phyloP scores from a whole-genome alignment of 2,888 invertebrate species.

The Hyles lineata region DNA sequence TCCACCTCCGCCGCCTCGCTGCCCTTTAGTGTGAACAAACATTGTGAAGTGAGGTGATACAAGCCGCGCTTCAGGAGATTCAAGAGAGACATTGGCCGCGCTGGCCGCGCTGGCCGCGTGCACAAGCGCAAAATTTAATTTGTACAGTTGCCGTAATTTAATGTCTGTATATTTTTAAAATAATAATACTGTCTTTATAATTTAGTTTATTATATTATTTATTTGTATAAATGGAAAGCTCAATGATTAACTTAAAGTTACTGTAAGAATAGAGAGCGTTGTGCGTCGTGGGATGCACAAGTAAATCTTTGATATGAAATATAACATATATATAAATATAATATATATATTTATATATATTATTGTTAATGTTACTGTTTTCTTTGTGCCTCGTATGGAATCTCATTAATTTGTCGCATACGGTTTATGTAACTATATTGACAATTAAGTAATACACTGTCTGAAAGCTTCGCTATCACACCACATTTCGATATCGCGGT shows the following conservation, averaged over 20 bases:
- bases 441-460: conserved; percentile 43
- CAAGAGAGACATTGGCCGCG: conserved; percentile 30
- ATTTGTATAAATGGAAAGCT: conserved; percentile 84
- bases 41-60: conserved; percentile 96
- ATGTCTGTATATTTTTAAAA: conserved; percentile 68
- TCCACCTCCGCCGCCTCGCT: conserved; percentile 49
- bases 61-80: conserved; percentile 51
- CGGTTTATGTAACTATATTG: conserved; percentile 45
- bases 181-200: conserved; percentile 58
- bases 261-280: conserved; percentile 70
- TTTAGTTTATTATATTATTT: conserved; percentile 74
- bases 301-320: conserved; percentile 58
- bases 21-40: conserved; percentile 88
- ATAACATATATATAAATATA: conserved; percentile 48
- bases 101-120: conserved; percentile 30
- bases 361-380: conserved; percentile 77
- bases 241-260: conserved; percentile 83
- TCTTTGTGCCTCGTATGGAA: conserved; percentile 79
- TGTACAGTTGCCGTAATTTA: conserved; percentile 56
- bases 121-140: conserved; percentile 56
- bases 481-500: conserved; percentile 52
- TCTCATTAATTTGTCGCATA: conserved; percentile 71
- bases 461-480: conserved; percentile 58
- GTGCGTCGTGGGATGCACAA: conserved; percentile 75
- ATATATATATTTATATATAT: conserved; percentile 44